A percentile compares a stretch with the other conserved stretches of the same genome.
These are phyloP conservation scores for Mohoua ochrocephala DNA, from an alignment of 2,113 vertebrate species.

Conservation along the genomic window DNA sequence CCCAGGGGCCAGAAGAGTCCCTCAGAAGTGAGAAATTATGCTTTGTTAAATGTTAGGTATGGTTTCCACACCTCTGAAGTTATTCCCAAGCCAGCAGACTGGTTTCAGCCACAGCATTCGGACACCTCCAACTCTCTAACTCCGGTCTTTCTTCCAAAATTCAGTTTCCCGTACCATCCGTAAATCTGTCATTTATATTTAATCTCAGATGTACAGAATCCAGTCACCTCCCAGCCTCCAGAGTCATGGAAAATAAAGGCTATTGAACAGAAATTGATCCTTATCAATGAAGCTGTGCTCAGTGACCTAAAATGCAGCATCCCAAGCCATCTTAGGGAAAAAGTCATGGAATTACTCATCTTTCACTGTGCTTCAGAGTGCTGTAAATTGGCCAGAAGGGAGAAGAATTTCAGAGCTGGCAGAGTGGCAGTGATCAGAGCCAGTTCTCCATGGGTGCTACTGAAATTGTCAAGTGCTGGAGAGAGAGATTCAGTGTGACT, in stretches of 20 bases:
- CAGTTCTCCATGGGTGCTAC: neutral
- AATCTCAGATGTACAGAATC: neutral
- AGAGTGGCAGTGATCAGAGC: neutral
- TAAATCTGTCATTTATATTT: neutral
- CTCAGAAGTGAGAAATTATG: neutral
- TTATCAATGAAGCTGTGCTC: conserved; percentile 4
- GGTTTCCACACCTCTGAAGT: neutral
- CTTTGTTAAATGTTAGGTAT: neutral
- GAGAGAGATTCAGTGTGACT: neutral
- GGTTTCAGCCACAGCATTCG: neutral
- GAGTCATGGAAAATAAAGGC: neutral
- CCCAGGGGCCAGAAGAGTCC: neutral
- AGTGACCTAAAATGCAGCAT: conserved; percentile 3
- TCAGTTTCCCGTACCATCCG: neutral
- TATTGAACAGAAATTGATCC: conserved; percentile 20
- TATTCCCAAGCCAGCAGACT: neutral
- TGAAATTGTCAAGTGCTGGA: neutral
- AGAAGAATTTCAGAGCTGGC: neutral
- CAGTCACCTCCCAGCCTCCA: neutral
- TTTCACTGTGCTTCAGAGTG: neutral
- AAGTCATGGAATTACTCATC: neutral
- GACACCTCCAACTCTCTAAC: neutral
- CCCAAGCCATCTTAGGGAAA: neutral
- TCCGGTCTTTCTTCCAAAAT: neutral
- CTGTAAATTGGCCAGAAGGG: neutral